Conservation (phyloP, 2,797 vertebrate genomes). For the Glossophaga mutica region DNA sequence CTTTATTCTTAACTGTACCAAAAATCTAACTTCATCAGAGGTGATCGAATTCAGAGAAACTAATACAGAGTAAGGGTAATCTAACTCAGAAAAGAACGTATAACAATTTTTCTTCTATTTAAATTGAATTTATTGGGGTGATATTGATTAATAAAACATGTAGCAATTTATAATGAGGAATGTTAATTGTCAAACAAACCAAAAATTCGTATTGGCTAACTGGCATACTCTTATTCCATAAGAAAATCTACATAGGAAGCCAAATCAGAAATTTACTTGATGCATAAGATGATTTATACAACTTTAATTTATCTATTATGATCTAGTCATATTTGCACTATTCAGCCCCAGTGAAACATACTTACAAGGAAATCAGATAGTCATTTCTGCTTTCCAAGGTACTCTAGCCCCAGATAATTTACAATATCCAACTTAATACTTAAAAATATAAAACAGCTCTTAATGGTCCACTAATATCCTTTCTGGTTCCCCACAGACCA, state of each 20-base stretch:
- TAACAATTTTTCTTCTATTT: neutral
- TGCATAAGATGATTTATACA: neutral
- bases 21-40: conserved; percentile 1
- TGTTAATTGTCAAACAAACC: neutral
- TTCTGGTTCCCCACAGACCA: neutral
- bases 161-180: neutral
- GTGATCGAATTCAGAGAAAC: neutral
- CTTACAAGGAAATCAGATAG: neutral
- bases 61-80: neutral
- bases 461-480: neutral
- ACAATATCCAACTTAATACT: neutral
- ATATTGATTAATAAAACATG: neutral
- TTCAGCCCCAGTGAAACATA: neutral
- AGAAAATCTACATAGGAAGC: neutral
- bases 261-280: conserved; percentile 7
- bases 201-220: neutral
- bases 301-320: neutral
- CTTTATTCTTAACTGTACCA: neutral
- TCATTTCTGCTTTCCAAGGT: neutral
- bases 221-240: neutral
- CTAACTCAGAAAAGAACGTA: neutral
- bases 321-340: neutral
- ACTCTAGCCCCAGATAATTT: neutral
- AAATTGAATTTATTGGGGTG: neutral
- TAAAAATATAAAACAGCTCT: neutral